Percentiles rank a stretch among this genome's conserved stretches.
phyloP scores from a whole-genome alignment of 1,140 invertebrate genomes.

The Chrysopa pallens region DNA sequence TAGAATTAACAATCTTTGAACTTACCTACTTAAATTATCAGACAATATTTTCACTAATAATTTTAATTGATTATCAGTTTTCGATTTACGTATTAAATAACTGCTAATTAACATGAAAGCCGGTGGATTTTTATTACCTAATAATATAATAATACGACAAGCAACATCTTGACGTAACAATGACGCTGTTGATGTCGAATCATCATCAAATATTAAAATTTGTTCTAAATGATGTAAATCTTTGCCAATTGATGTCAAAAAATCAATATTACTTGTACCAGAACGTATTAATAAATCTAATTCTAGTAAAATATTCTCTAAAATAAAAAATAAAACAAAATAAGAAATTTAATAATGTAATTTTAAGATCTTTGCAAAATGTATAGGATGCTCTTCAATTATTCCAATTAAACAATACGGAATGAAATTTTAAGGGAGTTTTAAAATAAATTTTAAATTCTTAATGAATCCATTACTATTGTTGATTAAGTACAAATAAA shows the following conservation, averaged over 20 bases:
- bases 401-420: too few relatives aligned
- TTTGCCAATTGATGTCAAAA: constrained; percentile 22
- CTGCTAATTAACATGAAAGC: constrained; percentile 30
- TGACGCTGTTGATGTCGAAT: constrained; percentile 2
- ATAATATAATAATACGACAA: constrained; percentile 29
- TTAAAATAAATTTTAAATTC: too few relatives aligned
- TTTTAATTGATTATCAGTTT: constrained; percentile 28
- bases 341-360: neutral
- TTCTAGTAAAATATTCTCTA: constrained; percentile 35
- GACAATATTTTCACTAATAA: constrained; percentile 31
- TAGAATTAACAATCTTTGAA: too few relatives aligned
- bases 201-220: constrained; percentile 7
- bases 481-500: too few relatives aligned
- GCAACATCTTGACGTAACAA: constrained; percentile 26
- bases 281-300: constrained; percentile 30
- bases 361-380: too few relatives aligned
- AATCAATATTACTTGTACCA: constrained; percentile 20
- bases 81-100: constrained; percentile 31
- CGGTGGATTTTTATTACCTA: constrained; percentile 31
- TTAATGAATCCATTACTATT: too few relatives aligned
- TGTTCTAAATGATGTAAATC: constrained; percentile 22
- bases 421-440: too few relatives aligned
- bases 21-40: constrained; percentile 11
- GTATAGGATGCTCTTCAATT: too few relatives aligned
- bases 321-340: constrained; percentile 9